Percentiles rank a stretch among this genome's conserved stretches.
Conservation (phyloP, 2,797 vertebrate species). For the Megalops cyprinoides region DNA sequence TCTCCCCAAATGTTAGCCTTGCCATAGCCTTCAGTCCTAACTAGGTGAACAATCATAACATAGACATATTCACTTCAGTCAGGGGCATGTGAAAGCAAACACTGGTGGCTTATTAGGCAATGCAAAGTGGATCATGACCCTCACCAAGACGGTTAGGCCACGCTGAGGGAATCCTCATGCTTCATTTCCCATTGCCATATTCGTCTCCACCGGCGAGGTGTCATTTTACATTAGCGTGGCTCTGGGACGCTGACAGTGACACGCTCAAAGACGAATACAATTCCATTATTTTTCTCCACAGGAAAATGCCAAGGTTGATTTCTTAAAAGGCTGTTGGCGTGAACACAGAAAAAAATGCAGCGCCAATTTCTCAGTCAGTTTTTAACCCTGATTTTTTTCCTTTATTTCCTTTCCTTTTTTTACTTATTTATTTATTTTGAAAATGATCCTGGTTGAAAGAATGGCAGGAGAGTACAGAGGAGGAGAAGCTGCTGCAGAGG, state of each 20-base stretch:
- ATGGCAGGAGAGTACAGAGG: background rate
- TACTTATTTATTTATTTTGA: background rate
- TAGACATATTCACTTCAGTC: background rate
- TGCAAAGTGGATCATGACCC: background rate
- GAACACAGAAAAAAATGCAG: background rate
- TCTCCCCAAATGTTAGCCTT: too few relatives aligned
- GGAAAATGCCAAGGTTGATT: constrained; percentile 75
- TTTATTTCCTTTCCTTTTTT: background rate
- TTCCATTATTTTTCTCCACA: constrained; percentile 79
- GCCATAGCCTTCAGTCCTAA: background rate
- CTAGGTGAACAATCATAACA: background rate
- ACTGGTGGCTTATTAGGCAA: background rate
- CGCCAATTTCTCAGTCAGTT: background rate
- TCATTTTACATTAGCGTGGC: constrained; percentile 67
- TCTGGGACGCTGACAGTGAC: constrained; percentile 56
- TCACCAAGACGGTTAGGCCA: background rate
- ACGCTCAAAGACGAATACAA: constrained; percentile 72
- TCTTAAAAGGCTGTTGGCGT: constrained; percentile 64
- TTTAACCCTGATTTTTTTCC: background rate
- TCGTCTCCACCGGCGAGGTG: constrained; percentile 53
- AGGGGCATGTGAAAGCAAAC: background rate
- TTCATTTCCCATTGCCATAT: background rate
- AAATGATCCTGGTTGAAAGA: background rate
- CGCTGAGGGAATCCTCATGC: too few relatives aligned
- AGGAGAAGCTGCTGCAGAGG: background rate